phyloP scores from a whole-genome alignment of 2,888 invertebrate genomes.

The Cryptus viduatorius region DNA sequence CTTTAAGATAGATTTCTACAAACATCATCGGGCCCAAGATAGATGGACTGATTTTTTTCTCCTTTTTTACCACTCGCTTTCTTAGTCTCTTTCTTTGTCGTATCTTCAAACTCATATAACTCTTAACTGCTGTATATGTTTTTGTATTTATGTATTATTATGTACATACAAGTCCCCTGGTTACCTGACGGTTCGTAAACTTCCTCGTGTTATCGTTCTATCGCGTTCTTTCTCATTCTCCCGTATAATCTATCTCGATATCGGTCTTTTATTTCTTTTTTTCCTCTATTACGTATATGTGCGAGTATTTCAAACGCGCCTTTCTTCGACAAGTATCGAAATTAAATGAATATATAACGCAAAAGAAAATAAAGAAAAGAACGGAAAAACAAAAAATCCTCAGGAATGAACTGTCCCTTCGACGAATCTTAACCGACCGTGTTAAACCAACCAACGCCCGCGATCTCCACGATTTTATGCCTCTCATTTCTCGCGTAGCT shows the following conservation, averaged over 20 bases:
- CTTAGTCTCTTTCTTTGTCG: constrained; percentile 59
- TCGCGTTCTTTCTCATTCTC: constrained; percentile 67
- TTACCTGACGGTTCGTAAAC: constrained; percentile 67
- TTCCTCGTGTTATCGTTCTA: constrained; percentile 64
- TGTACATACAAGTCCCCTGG: constrained; percentile 79
- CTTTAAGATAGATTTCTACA: constrained; percentile 85
- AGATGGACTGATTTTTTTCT: constrained; percentile 81
- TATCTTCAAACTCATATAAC: constrained; percentile 73
- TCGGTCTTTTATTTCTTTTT: constrained; percentile 34
- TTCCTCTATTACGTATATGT: constrained; percentile 79
- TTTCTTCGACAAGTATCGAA: constrained; percentile 52
- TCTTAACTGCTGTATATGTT: constrained; percentile 80
- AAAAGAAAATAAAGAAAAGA: not conserved
- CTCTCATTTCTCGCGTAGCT: not conserved
- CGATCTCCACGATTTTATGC: constrained; percentile 79
- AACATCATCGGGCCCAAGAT: constrained; percentile 82
- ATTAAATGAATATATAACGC: constrained; percentile 69
- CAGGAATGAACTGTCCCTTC: constrained; percentile 20
- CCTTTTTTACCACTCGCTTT: constrained; percentile 74
- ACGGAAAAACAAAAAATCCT: constrained; percentile 10
- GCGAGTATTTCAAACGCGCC: constrained; percentile 78
- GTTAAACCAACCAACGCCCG: constrained; percentile 56
- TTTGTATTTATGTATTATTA: constrained; percentile 77
- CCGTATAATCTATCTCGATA: constrained; percentile 16
- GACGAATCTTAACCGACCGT: constrained; percentile 43